These are phyloP conservation scores for Dichetophora obliterata DNA, from an alignment of 2,888 invertebrate species.

Conservation along the genomic window DNA sequence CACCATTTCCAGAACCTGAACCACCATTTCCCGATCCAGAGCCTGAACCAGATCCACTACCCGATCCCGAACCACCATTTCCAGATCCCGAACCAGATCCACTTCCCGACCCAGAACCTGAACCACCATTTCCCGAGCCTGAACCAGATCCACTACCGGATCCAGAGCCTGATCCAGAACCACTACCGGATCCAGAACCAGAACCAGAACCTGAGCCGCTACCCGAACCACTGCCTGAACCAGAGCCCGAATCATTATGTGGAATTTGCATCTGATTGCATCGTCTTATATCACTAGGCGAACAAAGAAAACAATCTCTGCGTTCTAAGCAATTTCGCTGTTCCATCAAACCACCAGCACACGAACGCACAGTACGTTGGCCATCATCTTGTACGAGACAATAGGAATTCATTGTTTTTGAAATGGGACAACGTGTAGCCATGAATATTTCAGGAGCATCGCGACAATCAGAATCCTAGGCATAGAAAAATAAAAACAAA, in stretches of 20 bases:
- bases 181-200: constrained; percentile 6
- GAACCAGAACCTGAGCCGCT: constrained; percentile 11
- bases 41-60: constrained; percentile 14
- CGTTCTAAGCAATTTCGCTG: constrained; percentile 50
- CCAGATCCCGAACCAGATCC: constrained; percentile 43
- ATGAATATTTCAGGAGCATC: constrained; percentile 41
- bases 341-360: constrained; percentile 48
- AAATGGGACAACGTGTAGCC: constrained; percentile 51
- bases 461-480: constrained; percentile 51
- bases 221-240: constrained; percentile 20
- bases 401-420: constrained; percentile 52
- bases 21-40: constrained; percentile 33
- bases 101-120: constrained; percentile 36
- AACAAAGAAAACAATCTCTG: constrained; percentile 51
- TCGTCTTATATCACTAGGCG: constrained; percentile 49
- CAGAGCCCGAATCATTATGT: constrained; percentile 4
- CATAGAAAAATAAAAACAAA: background rate
- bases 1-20: constrained; percentile 31
- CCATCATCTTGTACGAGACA: constrained; percentile 50
- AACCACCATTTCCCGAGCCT: constrained; percentile 40
- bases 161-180: constrained; percentile 5
- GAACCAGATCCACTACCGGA: constrained; percentile 11
- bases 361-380: constrained; percentile 50
- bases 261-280: constrained; percentile 48
- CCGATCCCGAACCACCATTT: constrained; percentile 36